Percentiles rank a stretch among this genome's conserved stretches.
These are phyloP conservation scores for Tauraco hartlaubi DNA, from an alignment of 2,797 vertebrate species.

Conservation along the genomic window DNA sequence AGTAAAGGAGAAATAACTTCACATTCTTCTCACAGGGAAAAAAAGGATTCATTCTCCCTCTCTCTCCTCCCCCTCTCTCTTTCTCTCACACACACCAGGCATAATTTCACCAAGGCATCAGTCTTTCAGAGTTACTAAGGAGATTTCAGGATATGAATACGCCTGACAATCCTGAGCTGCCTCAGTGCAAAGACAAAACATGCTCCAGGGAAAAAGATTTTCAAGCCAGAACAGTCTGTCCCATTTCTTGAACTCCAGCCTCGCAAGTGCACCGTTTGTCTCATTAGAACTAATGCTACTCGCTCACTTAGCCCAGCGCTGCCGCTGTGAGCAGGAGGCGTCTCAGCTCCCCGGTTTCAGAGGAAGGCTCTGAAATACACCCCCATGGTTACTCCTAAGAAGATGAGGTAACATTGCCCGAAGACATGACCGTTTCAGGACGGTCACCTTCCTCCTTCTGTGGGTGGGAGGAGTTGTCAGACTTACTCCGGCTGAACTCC, in stretches of 20 bases:
- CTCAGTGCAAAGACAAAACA: conserved; percentile 80
- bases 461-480: conserved; percentile 95
- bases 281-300: conserved; percentile 70
- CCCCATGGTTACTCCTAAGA: conserved; percentile 75
- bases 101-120: conserved; percentile 62
- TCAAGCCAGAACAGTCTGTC: conserved; percentile 61
- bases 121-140: conserved; percentile 70
- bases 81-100: conserved; percentile 54
- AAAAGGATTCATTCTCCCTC: conserved; percentile 22
- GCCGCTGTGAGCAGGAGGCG: conserved; percentile 9
- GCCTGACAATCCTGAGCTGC: conserved; percentile 76
- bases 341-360: conserved; percentile 11
- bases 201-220: conserved; percentile 67
- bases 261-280: conserved; percentile 70
- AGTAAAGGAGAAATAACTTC: conserved; percentile 66
- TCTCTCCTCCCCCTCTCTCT: conserved; percentile 29
- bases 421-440: conserved; percentile 90
- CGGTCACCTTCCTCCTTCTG: conserved; percentile 93
- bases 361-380: conserved; percentile 34
- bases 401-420: conserved; percentile 88
- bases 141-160: conserved; percentile 62
- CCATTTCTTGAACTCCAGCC: conserved; percentile 71
- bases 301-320: neutral
- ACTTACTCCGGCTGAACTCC: conserved; percentile 96
- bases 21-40: conserved; percentile 57